Base-by-base conservation (phyloP, 1,140 invertebrate genomes). In the Bombyx mori region DNA sequence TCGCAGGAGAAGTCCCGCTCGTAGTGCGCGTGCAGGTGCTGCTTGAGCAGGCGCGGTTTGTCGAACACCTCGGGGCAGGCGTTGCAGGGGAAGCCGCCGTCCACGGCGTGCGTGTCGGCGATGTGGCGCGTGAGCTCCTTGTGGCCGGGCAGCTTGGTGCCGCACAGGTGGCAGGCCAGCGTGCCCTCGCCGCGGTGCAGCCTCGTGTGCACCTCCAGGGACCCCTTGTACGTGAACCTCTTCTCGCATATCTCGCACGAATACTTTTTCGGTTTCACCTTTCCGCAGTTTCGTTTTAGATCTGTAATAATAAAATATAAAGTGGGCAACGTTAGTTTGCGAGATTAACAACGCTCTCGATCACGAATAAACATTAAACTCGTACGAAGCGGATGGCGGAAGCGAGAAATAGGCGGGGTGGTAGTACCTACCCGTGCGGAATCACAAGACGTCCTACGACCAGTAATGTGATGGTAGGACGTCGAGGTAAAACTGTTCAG, bases 151-250 rank as follows among this genome's bases (percentile, higher is more conserved):
- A 68, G 76, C 52, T 61, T 73, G 0, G 60, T 63, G n/a, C 77
- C 61, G 56, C 83, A 86, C 8, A 86, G 54, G 2, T 63, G 58
- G 55, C 83, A 86, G 0, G 58, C 57, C 44, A 74, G 72, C 3
- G 66, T 70, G 63, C 94, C 94, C 71, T 77, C 73, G 0, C 72
- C 76, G 6, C 56, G 77, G 55, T 86, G 83, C 4, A 64, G 61
- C 35, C 72, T 69, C 71, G 74, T 80, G 49, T 85, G 82, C 3
- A 78, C 69, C 49, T 85, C 80, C 46, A 85, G 54, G 6, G 80
- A 80, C 6, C 80, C 82, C n/a, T 71, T 69, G 66, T 86, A 86
- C 4, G 79, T 63, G 51, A 86, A 86, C 56, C 71, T 62, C 54
- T 82, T 86, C 22, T 71, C 54, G 42, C 82, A 86, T 26, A 79